Percentiles rank a stretch among this genome's conserved stretches.
Evolutionary conservation across 2,888 invertebrate genomes (phyloP).

Genomic region (Lepeophtheirus nordmannii): DNA sequence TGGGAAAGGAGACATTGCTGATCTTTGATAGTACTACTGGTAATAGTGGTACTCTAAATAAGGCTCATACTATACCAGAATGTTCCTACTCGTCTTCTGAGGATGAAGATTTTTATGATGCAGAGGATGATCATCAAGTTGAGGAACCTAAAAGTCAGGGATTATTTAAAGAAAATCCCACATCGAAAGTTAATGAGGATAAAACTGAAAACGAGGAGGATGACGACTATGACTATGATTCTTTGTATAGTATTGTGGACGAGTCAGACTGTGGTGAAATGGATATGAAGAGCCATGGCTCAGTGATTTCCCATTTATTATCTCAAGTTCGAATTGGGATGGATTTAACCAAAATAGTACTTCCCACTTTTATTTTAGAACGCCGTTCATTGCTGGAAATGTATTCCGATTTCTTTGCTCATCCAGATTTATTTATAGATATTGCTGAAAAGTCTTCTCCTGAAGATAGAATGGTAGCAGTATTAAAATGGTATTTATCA

Average conservation of each 20-base stretch:
- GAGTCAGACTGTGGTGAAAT: conserved; percentile 58
- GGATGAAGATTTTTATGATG: conserved; percentile 85
- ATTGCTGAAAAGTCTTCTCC: conserved; percentile 76
- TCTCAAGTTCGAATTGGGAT: conserved; percentile 95
- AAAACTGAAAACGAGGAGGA: not conserved
- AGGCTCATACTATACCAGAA: conserved; percentile 58
- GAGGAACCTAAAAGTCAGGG: not conserved
- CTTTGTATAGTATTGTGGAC: conserved; percentile 59
- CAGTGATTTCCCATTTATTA: conserved; percentile 85
- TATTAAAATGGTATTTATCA: conserved; percentile 91
- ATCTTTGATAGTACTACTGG: not conserved
- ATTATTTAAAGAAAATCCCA: not conserved
- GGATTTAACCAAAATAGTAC: conserved; percentile 96
- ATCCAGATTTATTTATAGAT: conserved; percentile 79
- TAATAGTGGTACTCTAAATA: not conserved
- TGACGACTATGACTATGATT: conserved; percentile 33
- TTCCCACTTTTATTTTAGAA: conserved; percentile 96
- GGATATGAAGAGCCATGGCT: conserved; percentile 82
- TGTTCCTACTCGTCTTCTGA: conserved; percentile 96
- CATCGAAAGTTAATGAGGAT: not conserved
- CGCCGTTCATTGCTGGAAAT: conserved; percentile 92
- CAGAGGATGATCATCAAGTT: conserved; percentile 47
- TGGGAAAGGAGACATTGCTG: not conserved
- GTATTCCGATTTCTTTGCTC: conserved; percentile 99
- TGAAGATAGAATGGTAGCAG: conserved; percentile 77